Evolutionary conservation across 1,140 invertebrate species (phyloP).

Genomic region (Diuraphis noxia): DNA sequence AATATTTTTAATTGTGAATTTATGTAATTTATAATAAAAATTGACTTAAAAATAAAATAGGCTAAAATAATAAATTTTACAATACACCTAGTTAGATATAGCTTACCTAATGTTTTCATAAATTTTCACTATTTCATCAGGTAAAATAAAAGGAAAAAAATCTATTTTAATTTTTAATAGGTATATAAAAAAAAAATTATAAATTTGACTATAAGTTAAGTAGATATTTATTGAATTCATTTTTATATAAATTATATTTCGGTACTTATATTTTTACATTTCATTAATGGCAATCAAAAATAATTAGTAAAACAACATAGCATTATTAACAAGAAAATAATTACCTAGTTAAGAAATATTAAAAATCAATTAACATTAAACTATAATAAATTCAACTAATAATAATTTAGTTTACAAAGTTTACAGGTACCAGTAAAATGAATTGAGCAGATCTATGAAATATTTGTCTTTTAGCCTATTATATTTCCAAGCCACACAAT

Average conservation of each 20-base stretch:
- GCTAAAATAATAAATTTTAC: background rate
- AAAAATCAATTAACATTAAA: background rate
- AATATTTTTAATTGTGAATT: slow-evolving; percentile 14
- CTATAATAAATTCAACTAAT: background rate
- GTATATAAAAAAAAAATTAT: too few relatives aligned
- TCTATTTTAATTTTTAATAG: too few relatives aligned
- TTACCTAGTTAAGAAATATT: background rate
- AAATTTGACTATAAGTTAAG: background rate
- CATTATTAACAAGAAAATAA: too few relatives aligned
- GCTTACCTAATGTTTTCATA: background rate
- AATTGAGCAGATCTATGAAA: background rate
- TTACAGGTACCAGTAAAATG: background rate
- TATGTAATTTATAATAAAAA: background rate
- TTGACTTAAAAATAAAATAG: background rate
- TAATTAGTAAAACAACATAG: too few relatives aligned
- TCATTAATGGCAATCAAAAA: background rate
- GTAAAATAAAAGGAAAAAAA: background rate
- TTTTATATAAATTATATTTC: background rate
- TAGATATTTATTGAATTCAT: background rate
- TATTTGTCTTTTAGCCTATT: background rate
- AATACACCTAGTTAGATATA: background rate
- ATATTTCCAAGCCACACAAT: background rate
- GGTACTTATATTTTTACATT: background rate
- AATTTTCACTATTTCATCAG: too few relatives aligned
- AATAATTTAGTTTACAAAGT: background rate